Conservation (phyloP, 2,113 vertebrate species). For the Corvus moneduloides region DNA sequence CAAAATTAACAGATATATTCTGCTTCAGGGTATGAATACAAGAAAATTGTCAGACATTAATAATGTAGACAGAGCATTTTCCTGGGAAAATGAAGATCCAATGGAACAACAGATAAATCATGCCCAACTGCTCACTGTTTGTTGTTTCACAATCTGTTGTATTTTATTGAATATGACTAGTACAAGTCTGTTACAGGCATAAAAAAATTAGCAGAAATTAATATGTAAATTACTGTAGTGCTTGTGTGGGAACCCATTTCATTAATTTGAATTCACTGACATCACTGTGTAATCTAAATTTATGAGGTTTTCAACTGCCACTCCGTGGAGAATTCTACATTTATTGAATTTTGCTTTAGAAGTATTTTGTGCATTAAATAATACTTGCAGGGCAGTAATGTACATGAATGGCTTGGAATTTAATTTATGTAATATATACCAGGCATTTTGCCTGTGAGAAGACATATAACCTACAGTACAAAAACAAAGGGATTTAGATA, state of each 20-base stretch:
- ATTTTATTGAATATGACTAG: conserved; percentile 73
- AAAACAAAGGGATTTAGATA: background rate
- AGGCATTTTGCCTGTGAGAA: background rate
- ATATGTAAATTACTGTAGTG: conserved; percentile 79
- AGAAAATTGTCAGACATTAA: conserved; percentile 60
- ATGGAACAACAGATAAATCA: conserved; percentile 68
- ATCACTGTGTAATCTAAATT: conserved; percentile 81
- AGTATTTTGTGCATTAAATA: conserved; percentile 33
- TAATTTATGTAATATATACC: background rate
- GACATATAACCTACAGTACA: background rate
- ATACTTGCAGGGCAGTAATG: background rate
- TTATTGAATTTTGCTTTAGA: conserved; percentile 73
- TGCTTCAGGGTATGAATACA: conserved; percentile 46
- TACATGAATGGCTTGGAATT: background rate
- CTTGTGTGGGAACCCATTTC: conserved; percentile 73
- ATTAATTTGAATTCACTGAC: conserved; percentile 79
- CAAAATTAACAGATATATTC: conserved; percentile 58
- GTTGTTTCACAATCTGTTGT: conserved; percentile 65
- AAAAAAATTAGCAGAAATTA: conserved; percentile 79
- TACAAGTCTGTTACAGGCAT: conserved; percentile 75
- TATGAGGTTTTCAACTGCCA: conserved; percentile 72
- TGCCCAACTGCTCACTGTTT: conserved; percentile 59
- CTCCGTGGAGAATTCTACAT: conserved; percentile 66
- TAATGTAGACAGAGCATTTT: conserved; percentile 60
- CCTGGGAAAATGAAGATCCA: conserved; percentile 56